phyloP scores from a whole-genome alignment of 2,888 invertebrate genomes.

The Andrena camellia region DNA sequence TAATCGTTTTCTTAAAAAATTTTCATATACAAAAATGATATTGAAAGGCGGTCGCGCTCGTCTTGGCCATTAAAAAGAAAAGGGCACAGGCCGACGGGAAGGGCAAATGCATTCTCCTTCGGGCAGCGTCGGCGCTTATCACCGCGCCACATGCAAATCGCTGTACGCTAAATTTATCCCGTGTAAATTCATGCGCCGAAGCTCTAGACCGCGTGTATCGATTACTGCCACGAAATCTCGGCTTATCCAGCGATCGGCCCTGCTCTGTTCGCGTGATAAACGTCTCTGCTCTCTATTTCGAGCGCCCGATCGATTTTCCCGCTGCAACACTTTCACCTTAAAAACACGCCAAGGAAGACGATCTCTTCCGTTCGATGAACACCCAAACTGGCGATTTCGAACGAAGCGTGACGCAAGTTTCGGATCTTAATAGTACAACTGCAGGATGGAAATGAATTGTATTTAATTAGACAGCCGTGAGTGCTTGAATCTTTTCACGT shows the following conservation, averaged over 20 bases:
- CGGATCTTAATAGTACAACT: too few relatives aligned
- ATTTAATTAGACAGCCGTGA: too few relatives aligned
- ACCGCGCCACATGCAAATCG: conserved; percentile 53
- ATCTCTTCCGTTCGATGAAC: conserved; percentile 16
- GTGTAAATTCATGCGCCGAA: conserved; percentile 57
- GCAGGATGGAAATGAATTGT: too few relatives aligned
- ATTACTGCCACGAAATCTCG: conserved; percentile 60
- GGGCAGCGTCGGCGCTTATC: conserved; percentile 35
- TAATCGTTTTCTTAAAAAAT: background rate
- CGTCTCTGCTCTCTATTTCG: conserved; percentile 44
- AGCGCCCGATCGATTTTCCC: conserved; percentile 53
- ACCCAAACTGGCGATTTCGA: background rate
- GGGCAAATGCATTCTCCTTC: conserved; percentile 21
- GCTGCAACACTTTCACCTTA: conserved; percentile 67
- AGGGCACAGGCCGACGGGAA: background rate
- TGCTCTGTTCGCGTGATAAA: conserved; percentile 58
- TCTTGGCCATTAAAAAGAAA: conserved; percentile 10
- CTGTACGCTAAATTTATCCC: conserved; percentile 56
- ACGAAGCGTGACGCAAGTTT: too few relatives aligned
- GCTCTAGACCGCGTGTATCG: conserved; percentile 49
- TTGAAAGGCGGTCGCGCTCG: background rate
- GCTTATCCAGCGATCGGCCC: conserved; percentile 56
- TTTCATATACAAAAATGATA: background rate
- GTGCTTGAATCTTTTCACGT: too few relatives aligned
- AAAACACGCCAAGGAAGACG: conserved; percentile 19